Conservation (phyloP, 1,140 invertebrate genomes). For the Drusus annulatus region DNA sequence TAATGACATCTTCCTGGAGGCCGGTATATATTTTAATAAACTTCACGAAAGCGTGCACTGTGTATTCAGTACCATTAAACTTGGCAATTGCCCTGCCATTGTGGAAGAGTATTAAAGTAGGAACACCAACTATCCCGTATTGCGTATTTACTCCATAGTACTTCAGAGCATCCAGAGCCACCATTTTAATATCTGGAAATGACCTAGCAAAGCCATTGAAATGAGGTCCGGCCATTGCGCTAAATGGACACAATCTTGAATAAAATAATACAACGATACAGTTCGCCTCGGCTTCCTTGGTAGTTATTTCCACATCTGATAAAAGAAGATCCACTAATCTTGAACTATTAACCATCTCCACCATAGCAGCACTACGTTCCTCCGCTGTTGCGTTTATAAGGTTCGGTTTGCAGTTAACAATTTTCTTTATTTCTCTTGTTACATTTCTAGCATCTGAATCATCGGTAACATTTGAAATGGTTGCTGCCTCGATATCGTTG, state of each 20-base stretch:
- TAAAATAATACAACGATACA: conserved; percentile 92
- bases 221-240: conserved; percentile 88
- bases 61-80: conserved; percentile 89
- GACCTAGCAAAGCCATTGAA: conserved; percentile 90
- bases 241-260: conserved; percentile 91
- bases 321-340: conserved; percentile 63
- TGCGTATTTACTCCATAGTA: conserved; percentile 91
- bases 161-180: conserved; percentile 91
- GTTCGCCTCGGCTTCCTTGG: conserved; percentile 67
- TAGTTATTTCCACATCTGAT: conserved; percentile 66
- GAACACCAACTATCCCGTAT: conserved; percentile 94
- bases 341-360: conserved; percentile 68
- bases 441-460: background rate
- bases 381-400: conserved; percentile 58
- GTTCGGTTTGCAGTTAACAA: conserved; percentile 67
- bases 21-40: conserved; percentile 89
- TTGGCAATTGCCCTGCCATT: conserved; percentile 90
- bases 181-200: conserved; percentile 89
- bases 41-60: conserved; percentile 83
- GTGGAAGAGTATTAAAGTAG: conserved; percentile 93
- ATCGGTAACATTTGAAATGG: conserved; percentile 1
- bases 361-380: conserved; percentile 62
- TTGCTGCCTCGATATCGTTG: background rate
- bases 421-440: conserved; percentile 66
- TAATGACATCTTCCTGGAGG: conserved; percentile 73